phyloP scores from a whole-genome alignment of 2,797 vertebrate species.

The Sebastolobus alascanus region DNA sequence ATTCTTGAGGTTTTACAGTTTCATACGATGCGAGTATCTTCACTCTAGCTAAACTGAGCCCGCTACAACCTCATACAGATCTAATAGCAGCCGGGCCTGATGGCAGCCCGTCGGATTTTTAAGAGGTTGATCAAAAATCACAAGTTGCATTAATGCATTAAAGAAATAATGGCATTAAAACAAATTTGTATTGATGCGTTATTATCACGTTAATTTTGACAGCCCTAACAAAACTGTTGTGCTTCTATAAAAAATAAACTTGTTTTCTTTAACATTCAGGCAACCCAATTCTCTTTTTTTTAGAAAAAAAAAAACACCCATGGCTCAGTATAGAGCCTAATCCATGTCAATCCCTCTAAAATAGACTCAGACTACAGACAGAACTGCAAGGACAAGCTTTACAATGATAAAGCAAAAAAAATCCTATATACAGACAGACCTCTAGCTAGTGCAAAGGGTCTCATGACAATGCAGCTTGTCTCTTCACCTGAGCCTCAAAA shows the following conservation, averaged over 20 bases:
- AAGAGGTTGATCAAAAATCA: too few species aligned
- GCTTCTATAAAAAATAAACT: conserved; percentile 4
- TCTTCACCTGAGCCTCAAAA: conserved; percentile 39
- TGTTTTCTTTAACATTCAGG: conserved; percentile 24
- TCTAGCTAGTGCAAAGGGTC: conserved; percentile 37
- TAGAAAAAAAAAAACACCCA: conserved; percentile 8
- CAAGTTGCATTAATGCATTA: not conserved
- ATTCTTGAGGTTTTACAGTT: too few species aligned
- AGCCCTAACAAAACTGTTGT: not conserved
- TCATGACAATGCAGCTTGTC: conserved; percentile 38
- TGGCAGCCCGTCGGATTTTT: too few species aligned
- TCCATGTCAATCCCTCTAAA: conserved; percentile 48
- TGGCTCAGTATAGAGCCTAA: conserved; percentile 44
- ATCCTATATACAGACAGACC: conserved; percentile 28
- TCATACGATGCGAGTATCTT: rapidly evolving
- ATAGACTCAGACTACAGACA: conserved; percentile 40
- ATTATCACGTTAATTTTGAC: not conserved
- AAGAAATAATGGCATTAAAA: not conserved
- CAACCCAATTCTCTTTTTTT: conserved; percentile 34
- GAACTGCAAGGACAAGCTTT: conserved; percentile 47
- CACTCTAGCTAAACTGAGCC: too few species aligned
- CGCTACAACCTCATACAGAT: too few species aligned
- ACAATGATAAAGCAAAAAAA: conserved; percentile 34
- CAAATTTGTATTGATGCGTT: not conserved
- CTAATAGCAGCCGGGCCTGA: too few species aligned